Evolutionary conservation across 1,140 invertebrate species (phyloP), one percentile per base, ranked within the genome.

Genomic region (Brachionus sp.): DNA sequence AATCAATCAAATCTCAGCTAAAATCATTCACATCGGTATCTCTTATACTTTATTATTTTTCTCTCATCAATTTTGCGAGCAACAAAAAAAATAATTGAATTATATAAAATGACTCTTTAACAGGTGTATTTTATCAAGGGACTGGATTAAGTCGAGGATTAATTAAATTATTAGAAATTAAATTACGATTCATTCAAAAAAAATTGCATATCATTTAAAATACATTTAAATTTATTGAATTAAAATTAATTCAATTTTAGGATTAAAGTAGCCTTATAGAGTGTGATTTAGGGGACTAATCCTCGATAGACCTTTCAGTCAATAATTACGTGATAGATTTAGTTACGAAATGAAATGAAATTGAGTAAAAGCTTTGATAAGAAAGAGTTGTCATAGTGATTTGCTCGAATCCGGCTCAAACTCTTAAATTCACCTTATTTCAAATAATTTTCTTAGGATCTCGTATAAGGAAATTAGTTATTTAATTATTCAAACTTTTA

Each of bases 151-250:
- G 50, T 57, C 16, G 50, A 57, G 50, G 50, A 57, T 57, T 57
- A 57, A 57, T 57, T 57, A 57, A 57, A 57, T 57, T 57, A 57
- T 57, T 57, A 57, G 50, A 57, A 57, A 57, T 57, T 57, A 57
- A 57, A 57, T 57, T 57, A 57, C 50, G 50, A 57, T 57, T 57
- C 50, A 57, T 57, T 57, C 50, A 57, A 57, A 57, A 57, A 57
- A 57, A 57, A 19, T 57, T 57, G 19, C 50, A 7, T 57, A 57
- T 57, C 50, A 57, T 57, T 57, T 57, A 57, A 57, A 19, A 57
- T 57, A 57, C 50, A 57, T 57, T 57, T 57, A 57, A 57, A 57
- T 29, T 29, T 29, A 57, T 57, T 57, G 50, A 57, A 57, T 57
- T 25, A 19, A 57, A 57, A 57, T 57, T 57, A 57, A 57, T 57